Evolutionary conservation across 1,140 invertebrate genomes (phyloP).

Genomic region (Halictus rubicundus): DNA sequence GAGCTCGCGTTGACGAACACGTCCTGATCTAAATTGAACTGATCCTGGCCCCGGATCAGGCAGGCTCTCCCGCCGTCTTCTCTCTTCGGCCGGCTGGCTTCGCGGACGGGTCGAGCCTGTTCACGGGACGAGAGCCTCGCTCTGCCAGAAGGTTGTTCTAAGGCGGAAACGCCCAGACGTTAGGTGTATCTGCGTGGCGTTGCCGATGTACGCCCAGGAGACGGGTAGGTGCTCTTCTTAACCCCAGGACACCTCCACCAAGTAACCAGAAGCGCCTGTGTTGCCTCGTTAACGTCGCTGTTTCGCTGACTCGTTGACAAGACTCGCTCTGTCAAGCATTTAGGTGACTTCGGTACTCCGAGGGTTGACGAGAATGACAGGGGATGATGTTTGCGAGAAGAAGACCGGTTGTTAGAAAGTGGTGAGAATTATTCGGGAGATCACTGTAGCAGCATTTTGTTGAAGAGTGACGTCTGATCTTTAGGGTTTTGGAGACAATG

Average conservation of each 20-base stretch:
- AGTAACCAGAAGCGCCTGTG: neutral
- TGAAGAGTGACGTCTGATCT: no score
- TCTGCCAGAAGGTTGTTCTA: constrained; percentile 52
- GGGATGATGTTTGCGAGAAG: no score
- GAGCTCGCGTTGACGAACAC: constrained; percentile 15
- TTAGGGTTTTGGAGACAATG: no score
- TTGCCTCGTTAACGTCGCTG: no score
- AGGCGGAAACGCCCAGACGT: constrained; percentile 76
- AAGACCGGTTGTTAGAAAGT: no score
- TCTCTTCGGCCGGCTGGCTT: neutral
- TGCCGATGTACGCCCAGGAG: constrained; percentile 68
- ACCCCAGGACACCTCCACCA: neutral
- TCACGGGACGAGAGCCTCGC: neutral
- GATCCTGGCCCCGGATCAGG: constrained; percentile 19
- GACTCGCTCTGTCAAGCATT: no score
- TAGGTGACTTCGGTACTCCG: no score
- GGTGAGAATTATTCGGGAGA: no score
- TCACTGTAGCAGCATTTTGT: no score
- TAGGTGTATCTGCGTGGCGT: constrained; percentile 63
- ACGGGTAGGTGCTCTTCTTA: constrained; percentile 46
- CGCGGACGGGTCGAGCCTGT: neutral
- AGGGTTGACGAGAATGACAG: no score
- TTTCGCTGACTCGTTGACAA: no score
- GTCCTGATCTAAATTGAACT: neutral
- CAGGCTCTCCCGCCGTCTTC: constrained; percentile 8